Conservation (phyloP, 1,140 invertebrate species). For the Listronotus oregonensis region DNA sequence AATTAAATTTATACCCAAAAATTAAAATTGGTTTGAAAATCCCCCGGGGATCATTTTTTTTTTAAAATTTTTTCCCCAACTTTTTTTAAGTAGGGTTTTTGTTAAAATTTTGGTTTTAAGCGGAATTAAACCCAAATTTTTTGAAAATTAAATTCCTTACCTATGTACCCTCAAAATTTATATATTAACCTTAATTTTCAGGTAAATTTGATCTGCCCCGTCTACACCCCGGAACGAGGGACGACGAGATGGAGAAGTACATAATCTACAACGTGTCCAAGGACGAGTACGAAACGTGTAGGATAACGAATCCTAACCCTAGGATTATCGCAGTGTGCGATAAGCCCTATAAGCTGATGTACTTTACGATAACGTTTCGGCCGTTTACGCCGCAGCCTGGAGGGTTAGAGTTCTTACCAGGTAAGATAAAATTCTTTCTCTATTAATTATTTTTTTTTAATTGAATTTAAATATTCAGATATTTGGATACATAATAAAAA, state of each 20-base stretch:
- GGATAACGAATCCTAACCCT: conserved; percentile 91
- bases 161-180: no score
- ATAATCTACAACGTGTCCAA: conserved; percentile 90
- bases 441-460: no score
- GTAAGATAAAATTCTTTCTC: conserved; percentile 17
- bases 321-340: conserved; percentile 94
- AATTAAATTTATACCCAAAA: no score
- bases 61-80: no score
- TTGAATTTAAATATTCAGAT: no score
- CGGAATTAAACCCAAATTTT: no score
- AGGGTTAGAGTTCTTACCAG: conserved; percentile 88
- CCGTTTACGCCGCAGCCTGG: conserved; percentile 94
- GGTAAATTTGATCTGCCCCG: conserved; percentile 94
- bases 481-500: no score
- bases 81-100: no score
- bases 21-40: no score
- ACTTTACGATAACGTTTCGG: conserved; percentile 95
- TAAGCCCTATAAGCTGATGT: conserved; percentile 92
- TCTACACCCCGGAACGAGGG: conserved; percentile 79
- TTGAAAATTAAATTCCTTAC: no score
- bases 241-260: conserved; percentile 88
- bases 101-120: no score
- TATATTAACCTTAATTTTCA: conserved; percentile 50
- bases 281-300: conserved; percentile 94
- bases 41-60: no score